Evolutionary conservation across 2,888 invertebrate genomes (phyloP).

Genomic region (Pyralis farinalis): DNA sequence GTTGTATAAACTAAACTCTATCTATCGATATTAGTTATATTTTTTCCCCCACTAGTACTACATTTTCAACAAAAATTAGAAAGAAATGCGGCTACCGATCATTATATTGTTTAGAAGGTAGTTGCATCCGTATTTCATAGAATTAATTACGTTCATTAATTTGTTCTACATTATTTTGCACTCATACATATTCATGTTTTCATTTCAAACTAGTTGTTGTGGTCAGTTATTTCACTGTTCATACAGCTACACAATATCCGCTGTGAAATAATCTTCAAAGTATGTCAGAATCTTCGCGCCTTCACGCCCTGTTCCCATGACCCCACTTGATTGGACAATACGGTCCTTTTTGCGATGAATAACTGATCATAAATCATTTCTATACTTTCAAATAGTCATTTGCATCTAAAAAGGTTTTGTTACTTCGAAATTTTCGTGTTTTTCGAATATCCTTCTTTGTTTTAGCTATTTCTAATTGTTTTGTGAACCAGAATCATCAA

Average conservation of each 20-base stretch:
- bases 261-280: constrained; percentile 7
- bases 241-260: constrained; percentile 5
- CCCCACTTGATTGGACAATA: constrained; percentile 15
- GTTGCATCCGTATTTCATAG: no score
- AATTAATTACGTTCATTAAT: no score
- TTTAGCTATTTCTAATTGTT: not conserved
- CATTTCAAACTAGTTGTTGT: not conserved
- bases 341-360: constrained; percentile 15
- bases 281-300: constrained; percentile 1
- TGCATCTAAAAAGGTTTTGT: constrained; percentile 11
- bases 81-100: no score
- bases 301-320: constrained; percentile 13
- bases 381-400: constrained; percentile 11
- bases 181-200: no score
- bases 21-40: no score
- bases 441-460: not conserved
- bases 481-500: not conserved
- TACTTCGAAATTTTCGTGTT: not conserved
- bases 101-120: no score
- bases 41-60: no score
- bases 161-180: no score
- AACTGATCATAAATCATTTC: constrained; percentile 13
- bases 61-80: no score
- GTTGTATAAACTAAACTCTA: no score
- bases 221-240: not conserved